A percentile compares a stretch with the other conserved stretches of the same genome.
Conservation (phyloP, 2,113 vertebrate genomes). For the Leptosomus discolor region DNA sequence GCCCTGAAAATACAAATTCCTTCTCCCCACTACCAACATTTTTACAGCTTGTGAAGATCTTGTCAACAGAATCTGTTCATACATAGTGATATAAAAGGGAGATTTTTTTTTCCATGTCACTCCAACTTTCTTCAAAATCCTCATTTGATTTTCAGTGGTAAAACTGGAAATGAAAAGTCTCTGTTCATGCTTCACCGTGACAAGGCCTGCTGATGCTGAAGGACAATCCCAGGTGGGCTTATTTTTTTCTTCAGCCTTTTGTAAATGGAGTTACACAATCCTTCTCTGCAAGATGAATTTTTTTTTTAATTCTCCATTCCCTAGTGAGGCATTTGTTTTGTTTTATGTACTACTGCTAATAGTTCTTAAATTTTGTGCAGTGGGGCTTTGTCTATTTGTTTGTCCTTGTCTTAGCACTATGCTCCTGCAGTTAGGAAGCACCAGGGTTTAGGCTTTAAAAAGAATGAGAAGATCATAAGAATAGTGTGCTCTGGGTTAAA, state of each 20-base stretch:
- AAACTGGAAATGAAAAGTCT: not conserved
- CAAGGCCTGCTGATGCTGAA: not conserved
- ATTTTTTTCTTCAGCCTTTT: not conserved
- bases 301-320: not conserved
- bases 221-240: not conserved
- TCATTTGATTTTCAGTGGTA: not conserved
- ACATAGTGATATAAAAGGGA: not conserved
- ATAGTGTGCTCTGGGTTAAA: not conserved
- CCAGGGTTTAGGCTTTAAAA: not conserved
- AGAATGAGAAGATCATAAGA: not conserved
- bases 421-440: not conserved
- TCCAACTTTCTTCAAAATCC: not conserved
- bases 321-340: not conserved
- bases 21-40: not conserved
- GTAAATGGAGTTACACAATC: not conserved
- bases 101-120: not conserved
- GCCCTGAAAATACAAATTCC: not conserved
- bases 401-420: not conserved
- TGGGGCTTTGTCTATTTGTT: not conserved
- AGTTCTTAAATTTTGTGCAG: not conserved
- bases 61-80: not conserved
- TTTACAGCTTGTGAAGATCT: not conserved
- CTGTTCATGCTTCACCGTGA: accelerated
- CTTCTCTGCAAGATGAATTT: not conserved
- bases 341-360: not conserved